Percentiles rank a stretch among this genome's conserved stretches.
Conservation (phyloP, 2,797 vertebrate species). For the Glyptemys insculpta region DNA sequence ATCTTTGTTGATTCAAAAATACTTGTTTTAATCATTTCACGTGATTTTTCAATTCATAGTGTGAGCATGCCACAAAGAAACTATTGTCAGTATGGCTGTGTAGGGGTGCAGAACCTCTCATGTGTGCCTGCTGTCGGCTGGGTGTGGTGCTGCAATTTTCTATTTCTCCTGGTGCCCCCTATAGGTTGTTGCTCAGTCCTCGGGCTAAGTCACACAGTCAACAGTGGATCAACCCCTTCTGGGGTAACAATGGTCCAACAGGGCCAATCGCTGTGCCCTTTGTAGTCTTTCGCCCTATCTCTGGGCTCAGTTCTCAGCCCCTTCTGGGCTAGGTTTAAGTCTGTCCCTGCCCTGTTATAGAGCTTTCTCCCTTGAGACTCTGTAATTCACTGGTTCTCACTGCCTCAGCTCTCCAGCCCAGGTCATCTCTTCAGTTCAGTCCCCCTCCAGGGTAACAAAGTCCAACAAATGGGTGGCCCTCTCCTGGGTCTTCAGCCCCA, state of each 20-base stretch:
- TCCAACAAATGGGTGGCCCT: not conserved
- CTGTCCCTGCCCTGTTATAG: not conserved
- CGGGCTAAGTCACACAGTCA: too few species aligned
- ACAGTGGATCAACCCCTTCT: not conserved
- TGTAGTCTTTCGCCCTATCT: not conserved
- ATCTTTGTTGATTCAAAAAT: not conserved
- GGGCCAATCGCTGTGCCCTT: not conserved
- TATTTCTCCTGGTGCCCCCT: not conserved
- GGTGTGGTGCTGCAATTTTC: not conserved
- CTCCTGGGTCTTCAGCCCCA: not conserved
- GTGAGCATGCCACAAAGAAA: accelerated
- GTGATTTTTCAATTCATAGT: accelerated
- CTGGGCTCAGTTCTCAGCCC: not conserved
- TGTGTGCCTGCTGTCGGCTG: not conserved
- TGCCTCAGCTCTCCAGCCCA: not conserved
- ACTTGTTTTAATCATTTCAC: accelerated
- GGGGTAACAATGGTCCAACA: not conserved
- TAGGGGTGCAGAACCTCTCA: not conserved
- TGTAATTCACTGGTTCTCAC: not conserved
- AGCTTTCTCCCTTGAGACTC: not conserved
- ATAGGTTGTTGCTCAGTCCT: not conserved
- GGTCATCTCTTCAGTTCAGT: not conserved
- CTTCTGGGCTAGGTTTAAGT: not conserved
- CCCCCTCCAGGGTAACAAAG: not conserved
- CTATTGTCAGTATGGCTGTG: accelerated